Percentiles rank a stretch among this genome's conserved stretches.
Conservation (phyloP, 2,797 vertebrate genomes). For the Rhinichthys osculus region DNA sequence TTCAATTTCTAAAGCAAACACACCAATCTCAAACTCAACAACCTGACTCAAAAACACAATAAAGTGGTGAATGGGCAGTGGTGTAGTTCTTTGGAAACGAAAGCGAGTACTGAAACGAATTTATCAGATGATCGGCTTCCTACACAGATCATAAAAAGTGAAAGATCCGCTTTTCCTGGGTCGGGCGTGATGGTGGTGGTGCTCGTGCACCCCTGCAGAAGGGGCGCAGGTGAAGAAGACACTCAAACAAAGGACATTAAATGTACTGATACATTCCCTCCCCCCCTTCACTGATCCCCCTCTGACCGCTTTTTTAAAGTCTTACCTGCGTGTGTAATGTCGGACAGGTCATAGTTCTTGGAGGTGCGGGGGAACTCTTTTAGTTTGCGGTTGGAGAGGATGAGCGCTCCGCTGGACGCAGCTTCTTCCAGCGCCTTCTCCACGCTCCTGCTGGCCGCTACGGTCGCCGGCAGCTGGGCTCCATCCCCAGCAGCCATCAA, state of each 20-base stretch:
- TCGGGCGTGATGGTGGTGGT: constrained; percentile 27
- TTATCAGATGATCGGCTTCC: constrained; percentile 16
- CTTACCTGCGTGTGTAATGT: constrained; percentile 90
- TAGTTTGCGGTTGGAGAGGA: constrained; percentile 87
- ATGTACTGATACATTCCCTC: constrained; percentile 4
- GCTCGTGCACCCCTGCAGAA: constrained; percentile 31
- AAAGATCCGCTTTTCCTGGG: constrained; percentile 40
- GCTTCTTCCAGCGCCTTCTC: constrained; percentile 92
- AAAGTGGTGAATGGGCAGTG: neutral
- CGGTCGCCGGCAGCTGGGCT: constrained; percentile 82
- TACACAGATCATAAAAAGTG: constrained; percentile 9
- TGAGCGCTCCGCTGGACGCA: constrained; percentile 86
- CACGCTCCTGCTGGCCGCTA: constrained; percentile 86
- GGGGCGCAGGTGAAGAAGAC: constrained; percentile 69
- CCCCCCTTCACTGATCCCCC: neutral
- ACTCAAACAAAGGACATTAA: constrained; percentile 60
- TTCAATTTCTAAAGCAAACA: constrained; percentile 34
- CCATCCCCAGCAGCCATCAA: constrained; percentile 85
- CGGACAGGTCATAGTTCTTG: constrained; percentile 89
- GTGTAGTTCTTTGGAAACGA: constrained; percentile 1
- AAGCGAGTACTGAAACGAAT: neutral
- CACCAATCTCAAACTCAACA: neutral
- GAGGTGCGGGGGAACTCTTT: constrained; percentile 89
- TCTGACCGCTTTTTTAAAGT: neutral
- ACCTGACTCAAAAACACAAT: neutral